Evolutionary conservation across 2,888 invertebrate species (phyloP), one percentile per base, ranked within the genome.

Genomic region (Tetramorium bicarinatum): DNA sequence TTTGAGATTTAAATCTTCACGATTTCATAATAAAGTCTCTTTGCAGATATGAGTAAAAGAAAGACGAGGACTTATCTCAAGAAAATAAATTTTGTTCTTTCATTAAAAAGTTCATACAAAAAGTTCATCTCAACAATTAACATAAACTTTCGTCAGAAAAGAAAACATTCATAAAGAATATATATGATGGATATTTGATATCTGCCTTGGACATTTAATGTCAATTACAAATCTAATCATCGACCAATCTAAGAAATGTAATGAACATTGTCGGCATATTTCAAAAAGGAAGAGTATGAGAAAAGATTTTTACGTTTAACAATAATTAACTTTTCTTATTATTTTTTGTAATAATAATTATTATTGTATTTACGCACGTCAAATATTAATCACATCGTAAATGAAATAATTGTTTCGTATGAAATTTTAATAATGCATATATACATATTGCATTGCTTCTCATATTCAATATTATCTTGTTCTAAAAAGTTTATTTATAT

Each of bases 361-460:
- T 72, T 56, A 41, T 56, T 34, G 21, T 21, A 52, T 11, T 47
- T 2, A 54, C 21, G 62, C 38, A 62, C 13, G n/a, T 64, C 7
- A 64, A 38, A 13, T 67, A 71, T 38, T 21, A 71, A 71, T 38
- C 3, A 54, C 54, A 52, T n/a, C n/a, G 38, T 21, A 38, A 72
- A 56, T 56, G 0, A 38, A 34, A 52, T 52, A 52, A 72, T 41
- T 69, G 13, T 69, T 69, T 52, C 7, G 15, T 54, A 52, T 71
- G 2, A 41, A 18, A 72, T 25, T 7, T 72, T 56, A 54, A 38
- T 6, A 38, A 34, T 69, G 38, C 6, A 54, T 71, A 6, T 38
- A 34, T 34, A 34, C 29, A 34, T 29, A 29, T n/a, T 29, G 2
- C 2, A 29, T 29, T 34, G 29, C 29, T 71, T 54, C 4, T 54